phyloP scores from a whole-genome alignment of 2,888 invertebrate genomes.

The Athripsodes cinereus region DNA sequence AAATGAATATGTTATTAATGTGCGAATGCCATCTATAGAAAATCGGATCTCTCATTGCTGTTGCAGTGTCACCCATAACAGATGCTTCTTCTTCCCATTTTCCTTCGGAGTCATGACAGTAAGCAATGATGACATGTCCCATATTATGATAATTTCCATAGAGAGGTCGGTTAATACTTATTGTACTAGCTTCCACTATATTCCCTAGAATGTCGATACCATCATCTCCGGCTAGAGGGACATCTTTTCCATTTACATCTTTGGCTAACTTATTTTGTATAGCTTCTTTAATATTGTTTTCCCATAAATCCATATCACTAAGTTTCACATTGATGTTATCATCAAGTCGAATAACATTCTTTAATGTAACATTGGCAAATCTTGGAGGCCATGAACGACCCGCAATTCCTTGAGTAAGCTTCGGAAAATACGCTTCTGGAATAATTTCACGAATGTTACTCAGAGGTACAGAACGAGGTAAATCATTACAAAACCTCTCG shows the following conservation, averaged over 20 bases:
- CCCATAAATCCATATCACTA: slow-evolving; percentile 35
- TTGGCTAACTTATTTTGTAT: slow-evolving; percentile 37
- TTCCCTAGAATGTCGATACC: slow-evolving; percentile 69
- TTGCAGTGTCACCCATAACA: slow-evolving; percentile 75
- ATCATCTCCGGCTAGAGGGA: slow-evolving; percentile 55
- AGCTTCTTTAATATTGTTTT: slow-evolving; percentile 34
- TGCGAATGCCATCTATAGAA: slow-evolving; percentile 83
- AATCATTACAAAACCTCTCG: slow-evolving; percentile 32
- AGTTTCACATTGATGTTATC: slow-evolving; percentile 29
- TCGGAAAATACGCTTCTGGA: slow-evolving; percentile 75
- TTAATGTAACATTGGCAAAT: slow-evolving; percentile 51
- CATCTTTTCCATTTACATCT: slow-evolving; percentile 52
- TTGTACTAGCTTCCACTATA: slow-evolving; percentile 50
- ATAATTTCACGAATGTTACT: slow-evolving; percentile 52
- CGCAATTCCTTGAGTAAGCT: slow-evolving; percentile 64
- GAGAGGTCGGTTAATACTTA: slow-evolving; percentile 46
- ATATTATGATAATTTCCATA: slow-evolving; percentile 59
- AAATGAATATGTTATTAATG: slow-evolving; percentile 67
- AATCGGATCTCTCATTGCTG: slow-evolving; percentile 80
- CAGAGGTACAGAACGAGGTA: slow-evolving; percentile 29
- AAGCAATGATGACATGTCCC: slow-evolving; percentile 54
- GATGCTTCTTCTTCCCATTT: slow-evolving; percentile 63
- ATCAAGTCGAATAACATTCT: slow-evolving; percentile 60
- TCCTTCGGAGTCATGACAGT: slow-evolving; percentile 56
- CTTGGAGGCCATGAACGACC: slow-evolving; percentile 71